phyloP scores from a whole-genome alignment of 2,113 vertebrate genomes.

The Elephantulus edwardii region DNA sequence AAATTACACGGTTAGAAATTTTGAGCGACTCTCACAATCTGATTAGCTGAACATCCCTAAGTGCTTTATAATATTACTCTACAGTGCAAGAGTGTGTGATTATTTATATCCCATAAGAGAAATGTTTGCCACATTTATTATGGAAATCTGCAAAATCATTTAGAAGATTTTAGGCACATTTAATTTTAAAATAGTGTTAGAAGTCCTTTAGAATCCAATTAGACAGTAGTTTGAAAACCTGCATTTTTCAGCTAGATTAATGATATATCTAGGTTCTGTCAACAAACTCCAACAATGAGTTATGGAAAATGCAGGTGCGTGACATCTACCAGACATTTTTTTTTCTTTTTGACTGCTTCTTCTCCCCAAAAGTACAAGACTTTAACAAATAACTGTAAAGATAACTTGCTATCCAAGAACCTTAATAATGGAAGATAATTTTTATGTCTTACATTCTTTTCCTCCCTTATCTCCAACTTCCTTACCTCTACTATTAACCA shows the following conservation, averaged over 20 bases:
- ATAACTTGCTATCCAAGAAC: not conserved
- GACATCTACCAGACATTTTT: not conserved
- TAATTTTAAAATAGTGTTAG: constrained; percentile 66
- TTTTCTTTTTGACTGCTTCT: not conserved
- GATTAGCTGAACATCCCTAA: constrained; percentile 76
- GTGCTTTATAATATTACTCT: constrained; percentile 78
- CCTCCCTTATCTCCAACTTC: not conserved
- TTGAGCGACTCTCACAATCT: constrained; percentile 75
- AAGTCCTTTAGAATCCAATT: constrained; percentile 71
- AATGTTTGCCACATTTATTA: constrained; percentile 77
- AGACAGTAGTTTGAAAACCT: constrained; percentile 62
- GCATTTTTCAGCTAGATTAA: constrained; percentile 65
- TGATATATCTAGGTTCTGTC: constrained; percentile 29
- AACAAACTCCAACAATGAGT: constrained; percentile 20
- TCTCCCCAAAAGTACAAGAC: not conserved
- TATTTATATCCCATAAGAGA: constrained; percentile 78
- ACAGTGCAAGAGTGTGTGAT: constrained; percentile 70
- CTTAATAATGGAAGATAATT: not conserved
- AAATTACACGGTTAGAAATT: constrained; percentile 78
- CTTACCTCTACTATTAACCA: not conserved
- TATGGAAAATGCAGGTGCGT: constrained; percentile 3
- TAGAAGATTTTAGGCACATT: constrained; percentile 70
- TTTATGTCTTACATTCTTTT: not conserved
- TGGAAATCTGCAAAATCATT: constrained; percentile 73
- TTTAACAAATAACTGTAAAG: constrained; percentile 21